A percentile compares a stretch with the other conserved stretches of the same genome.
Conservation (phyloP, 2,797 vertebrate species). For the Chaetophractus vellerosus region DNA sequence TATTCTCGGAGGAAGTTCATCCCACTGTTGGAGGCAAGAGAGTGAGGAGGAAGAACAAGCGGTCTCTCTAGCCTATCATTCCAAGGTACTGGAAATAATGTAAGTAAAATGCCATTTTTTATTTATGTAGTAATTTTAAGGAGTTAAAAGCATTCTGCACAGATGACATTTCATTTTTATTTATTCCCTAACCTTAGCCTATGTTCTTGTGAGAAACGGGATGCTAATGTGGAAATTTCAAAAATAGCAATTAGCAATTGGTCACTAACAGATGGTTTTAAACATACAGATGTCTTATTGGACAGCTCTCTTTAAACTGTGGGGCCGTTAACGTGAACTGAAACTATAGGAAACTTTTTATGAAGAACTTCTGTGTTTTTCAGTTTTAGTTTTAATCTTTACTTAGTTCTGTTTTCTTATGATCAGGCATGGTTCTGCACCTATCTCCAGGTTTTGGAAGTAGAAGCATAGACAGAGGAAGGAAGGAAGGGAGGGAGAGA, state of each 20-base stretch:
- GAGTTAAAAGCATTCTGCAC: neutral
- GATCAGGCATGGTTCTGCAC: conserved; percentile 9
- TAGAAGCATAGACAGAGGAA: neutral
- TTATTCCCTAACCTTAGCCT: neutral
- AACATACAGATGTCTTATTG: neutral
- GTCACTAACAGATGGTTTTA: neutral
- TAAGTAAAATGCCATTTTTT: neutral
- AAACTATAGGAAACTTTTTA: neutral
- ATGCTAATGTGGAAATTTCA: neutral
- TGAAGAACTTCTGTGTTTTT: neutral
- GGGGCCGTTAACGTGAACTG: neutral
- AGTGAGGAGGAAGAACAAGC: neutral
- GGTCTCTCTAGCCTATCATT: neutral
- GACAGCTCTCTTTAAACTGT: neutral
- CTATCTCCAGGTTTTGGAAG: neutral
- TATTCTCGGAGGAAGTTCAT: neutral
- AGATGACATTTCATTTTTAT: conserved; percentile 12
- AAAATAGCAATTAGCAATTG: neutral
- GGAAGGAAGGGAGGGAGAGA: neutral
- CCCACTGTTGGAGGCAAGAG: neutral
- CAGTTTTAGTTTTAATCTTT: neutral
- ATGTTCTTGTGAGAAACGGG: neutral
- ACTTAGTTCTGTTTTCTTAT: neutral
- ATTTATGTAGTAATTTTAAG: conserved; percentile 18
- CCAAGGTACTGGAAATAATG: neutral